Percentiles rank a stretch among this genome's conserved stretches.
Conservation (phyloP, 2,888 invertebrate genomes). For the Eilema caniola region DNA sequence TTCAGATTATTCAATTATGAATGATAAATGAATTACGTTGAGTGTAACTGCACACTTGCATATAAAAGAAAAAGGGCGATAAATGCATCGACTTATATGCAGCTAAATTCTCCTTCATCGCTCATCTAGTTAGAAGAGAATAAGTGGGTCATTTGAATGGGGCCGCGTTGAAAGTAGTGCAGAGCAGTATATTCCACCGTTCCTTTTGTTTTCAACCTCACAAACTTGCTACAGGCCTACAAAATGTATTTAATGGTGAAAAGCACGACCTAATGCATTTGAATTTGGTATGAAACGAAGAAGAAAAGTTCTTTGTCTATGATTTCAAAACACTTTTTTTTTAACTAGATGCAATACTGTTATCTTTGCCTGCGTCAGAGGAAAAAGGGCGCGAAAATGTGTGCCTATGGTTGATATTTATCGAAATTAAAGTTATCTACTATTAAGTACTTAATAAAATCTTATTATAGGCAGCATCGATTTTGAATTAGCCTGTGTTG, state of each 20-base stretch:
- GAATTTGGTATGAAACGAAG: neutral
- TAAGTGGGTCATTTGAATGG: constrained; percentile 52
- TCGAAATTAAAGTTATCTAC: no score
- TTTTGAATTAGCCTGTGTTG: no score
- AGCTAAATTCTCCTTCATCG: constrained; percentile 38
- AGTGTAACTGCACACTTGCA: no score
- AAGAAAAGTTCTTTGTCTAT: neutral
- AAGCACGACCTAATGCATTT: neutral
- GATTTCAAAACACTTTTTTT: neutral
- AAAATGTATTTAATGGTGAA: constrained; percentile 25
- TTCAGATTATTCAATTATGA: no score
- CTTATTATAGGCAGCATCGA: no score
- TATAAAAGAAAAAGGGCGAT: neutral
- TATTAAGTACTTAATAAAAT: no score
- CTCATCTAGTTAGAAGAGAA: constrained; percentile 47
- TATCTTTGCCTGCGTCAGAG: no score
- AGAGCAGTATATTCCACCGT: constrained; percentile 36
- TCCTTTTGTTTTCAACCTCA: constrained; percentile 38
- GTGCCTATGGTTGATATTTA: no score
- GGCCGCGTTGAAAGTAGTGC: constrained; percentile 41
- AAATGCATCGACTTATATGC: constrained; percentile 12
- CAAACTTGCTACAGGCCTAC: constrained; percentile 31
- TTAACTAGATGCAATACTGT: neutral
- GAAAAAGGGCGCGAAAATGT: neutral
- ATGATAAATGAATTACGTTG: no score